Evolutionary conservation across 2,888 invertebrate species (phyloP).

Genomic region (Pristionchus japonicus): DNA sequence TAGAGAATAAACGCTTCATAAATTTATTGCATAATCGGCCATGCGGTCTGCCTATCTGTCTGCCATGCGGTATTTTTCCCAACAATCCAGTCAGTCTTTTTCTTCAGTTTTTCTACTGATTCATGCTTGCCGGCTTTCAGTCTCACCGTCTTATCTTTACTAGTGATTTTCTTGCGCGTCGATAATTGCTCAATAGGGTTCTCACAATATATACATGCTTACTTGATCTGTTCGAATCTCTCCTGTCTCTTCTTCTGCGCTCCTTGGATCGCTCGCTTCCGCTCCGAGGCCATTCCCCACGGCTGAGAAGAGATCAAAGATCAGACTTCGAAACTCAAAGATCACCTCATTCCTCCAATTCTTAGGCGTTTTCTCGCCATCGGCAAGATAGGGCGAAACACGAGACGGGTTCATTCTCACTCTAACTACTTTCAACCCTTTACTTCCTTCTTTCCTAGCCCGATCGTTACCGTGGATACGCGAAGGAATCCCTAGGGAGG

Average conservation of each 20-base stretch:
- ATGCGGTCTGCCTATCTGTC: no score
- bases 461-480: background rate
- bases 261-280: constrained; percentile 52
- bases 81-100: no score
- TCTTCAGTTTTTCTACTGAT: no score
- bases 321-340: background rate
- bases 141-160: no score
- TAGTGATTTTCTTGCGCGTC: no score
- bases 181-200: no score
- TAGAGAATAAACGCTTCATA: no score
- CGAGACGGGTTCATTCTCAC: constrained; percentile 18
- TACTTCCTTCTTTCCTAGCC: background rate
- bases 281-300: constrained; percentile 51
- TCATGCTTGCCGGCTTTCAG: no score
- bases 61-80: no score
- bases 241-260: constrained; percentile 47
- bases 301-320: constrained; percentile 51
- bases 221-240: constrained; percentile 50
- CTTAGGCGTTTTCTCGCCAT: background rate
- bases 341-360: background rate
- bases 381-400: background rate
- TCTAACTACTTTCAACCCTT: background rate
- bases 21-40: no score
- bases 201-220: no score
- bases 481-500: background rate